Conservation (phyloP, 2,888 invertebrate species). For the Xanthostigma xanthostigma region DNA sequence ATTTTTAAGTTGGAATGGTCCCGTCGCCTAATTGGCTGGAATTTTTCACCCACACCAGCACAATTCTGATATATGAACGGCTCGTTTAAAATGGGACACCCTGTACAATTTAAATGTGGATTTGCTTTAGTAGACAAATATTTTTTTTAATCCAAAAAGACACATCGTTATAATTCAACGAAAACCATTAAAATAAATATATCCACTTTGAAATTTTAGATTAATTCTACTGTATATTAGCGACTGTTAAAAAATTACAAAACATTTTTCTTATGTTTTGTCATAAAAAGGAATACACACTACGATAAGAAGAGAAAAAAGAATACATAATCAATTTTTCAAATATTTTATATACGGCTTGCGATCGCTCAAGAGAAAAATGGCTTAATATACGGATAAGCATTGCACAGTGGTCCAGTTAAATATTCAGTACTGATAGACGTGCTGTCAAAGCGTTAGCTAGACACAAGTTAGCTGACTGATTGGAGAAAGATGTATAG, state of each 20-base stretch:
- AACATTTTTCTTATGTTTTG: not conserved
- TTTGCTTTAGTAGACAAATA: not conserved
- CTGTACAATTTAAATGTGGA: no score
- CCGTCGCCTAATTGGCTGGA: no score
- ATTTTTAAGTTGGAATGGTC: no score
- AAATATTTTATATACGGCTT: conserved; percentile 3
- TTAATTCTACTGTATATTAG: not conserved
- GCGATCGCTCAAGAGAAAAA: conserved; percentile 18
- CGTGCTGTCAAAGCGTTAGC: not conserved
- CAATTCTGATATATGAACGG: no score
- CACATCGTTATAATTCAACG: conserved; percentile 11
- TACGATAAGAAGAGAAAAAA: not conserved
- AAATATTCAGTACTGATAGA: conserved; percentile 2
- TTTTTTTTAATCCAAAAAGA: conserved; percentile 7
- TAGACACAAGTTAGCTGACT: not conserved
- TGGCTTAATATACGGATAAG: conserved; percentile 26
- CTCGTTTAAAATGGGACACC: no score
- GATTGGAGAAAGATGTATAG: conserved; percentile 1
- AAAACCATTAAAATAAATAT: no score
- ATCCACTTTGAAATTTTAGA: no score
- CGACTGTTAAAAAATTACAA: not conserved
- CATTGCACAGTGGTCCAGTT: conserved; percentile 18
- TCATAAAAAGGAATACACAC: not conserved
- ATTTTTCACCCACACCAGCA: no score
- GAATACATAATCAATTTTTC: conserved; percentile 6